Percentiles rank a stretch among this genome's conserved stretches.
Conservation (phyloP, 2,797 vertebrate species). For the Chanos chanos region DNA sequence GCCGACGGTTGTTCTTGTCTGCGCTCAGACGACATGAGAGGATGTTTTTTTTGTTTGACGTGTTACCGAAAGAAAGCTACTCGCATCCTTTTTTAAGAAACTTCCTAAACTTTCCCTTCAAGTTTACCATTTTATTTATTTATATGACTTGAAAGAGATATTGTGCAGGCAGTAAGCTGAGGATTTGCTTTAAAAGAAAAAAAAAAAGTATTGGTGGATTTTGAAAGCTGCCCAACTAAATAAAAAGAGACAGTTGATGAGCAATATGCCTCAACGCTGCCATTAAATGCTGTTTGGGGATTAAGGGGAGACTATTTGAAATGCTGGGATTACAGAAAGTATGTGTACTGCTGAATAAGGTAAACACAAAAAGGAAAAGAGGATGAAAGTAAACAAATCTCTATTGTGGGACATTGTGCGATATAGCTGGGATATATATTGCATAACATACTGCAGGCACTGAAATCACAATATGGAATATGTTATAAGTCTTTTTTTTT, state of each 20-base stretch:
- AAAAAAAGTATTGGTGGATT: conserved; percentile 14
- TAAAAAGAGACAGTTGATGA: neutral
- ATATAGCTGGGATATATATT: no score
- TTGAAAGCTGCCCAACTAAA: neutral
- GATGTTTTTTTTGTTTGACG: neutral
- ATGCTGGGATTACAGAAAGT: conserved; percentile 12
- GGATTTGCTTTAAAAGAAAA: no score
- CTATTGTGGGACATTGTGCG: no score
- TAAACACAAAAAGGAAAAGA: neutral
- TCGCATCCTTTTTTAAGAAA: conserved; percentile 1
- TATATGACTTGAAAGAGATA: neutral
- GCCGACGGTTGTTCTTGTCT: no score
- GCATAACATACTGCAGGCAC: no score
- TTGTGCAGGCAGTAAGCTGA: neutral
- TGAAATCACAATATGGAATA: no score
- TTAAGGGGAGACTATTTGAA: neutral
- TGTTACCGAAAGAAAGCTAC: conserved; percentile 16
- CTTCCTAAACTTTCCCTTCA: neutral
- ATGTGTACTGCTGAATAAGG: neutral
- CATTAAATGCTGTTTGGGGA: neutral
- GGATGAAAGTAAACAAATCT: neutral
- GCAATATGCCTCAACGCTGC: neutral
- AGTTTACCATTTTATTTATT: neutral
- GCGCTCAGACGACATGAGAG: no score
- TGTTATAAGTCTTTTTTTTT: no score